Evolutionary conservation across 1,140 invertebrate genomes (phyloP).

Genomic region (Drosophila truncata): DNA sequence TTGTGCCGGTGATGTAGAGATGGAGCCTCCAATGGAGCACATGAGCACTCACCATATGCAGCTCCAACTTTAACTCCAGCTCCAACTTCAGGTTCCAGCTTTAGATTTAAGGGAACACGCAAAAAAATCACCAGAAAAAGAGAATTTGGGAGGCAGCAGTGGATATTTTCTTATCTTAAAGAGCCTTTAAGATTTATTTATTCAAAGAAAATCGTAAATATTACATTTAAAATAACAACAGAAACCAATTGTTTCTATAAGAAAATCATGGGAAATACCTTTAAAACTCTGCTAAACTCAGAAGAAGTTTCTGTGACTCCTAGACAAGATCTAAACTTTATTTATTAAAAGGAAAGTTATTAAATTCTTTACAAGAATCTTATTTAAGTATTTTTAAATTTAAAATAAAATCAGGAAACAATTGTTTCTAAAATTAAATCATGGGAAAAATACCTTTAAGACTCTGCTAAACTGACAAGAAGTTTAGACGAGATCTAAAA

Average conservation of each 20-base stretch:
- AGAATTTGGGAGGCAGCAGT: too few species aligned
- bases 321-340: too few species aligned
- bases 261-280: too few species aligned
- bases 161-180: neutral
- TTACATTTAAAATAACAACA: too few species aligned
- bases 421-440: neutral
- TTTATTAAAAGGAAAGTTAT: neutral
- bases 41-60: constrained; percentile 59
- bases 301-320: too few species aligned
- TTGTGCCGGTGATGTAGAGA: constrained; percentile 84
- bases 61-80: constrained; percentile 45
- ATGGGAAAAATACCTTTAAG: neutral
- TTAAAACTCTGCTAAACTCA: neutral
- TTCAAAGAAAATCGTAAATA: neutral
- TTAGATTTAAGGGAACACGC: constrained; percentile 23
- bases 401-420: too few species aligned
- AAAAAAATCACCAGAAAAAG: neutral
- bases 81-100: constrained; percentile 26
- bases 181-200: neutral
- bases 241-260: too few species aligned
- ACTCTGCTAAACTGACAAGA: too few species aligned
- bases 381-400: neutral
- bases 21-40: constrained; percentile 57
- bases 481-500: too few species aligned
- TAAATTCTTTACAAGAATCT: neutral